Evolutionary conservation across 2,888 invertebrate genomes (phyloP).

Genomic region (Unio delphinus): DNA sequence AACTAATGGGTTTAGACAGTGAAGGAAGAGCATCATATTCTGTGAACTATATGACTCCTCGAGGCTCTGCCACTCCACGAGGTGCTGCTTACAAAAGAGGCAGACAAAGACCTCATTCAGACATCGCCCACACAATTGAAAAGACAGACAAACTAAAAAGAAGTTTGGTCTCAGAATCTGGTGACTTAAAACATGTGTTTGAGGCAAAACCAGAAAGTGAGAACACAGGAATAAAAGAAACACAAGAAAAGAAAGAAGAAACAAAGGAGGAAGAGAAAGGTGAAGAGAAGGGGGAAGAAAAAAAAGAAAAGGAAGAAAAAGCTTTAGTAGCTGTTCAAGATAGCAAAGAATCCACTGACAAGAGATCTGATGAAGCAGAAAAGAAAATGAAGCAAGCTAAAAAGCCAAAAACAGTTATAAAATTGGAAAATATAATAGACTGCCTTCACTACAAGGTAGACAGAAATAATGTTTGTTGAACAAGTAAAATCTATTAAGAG

Average conservation of each 20-base stretch:
- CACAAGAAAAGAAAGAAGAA: conserved; percentile 10
- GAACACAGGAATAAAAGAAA: conserved; percentile 1
- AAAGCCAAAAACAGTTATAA: conserved; percentile 30
- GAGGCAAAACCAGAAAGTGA: conserved; percentile 3
- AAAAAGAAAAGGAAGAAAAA: not conserved
- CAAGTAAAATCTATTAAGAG: too few species aligned
- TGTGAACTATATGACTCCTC: conserved; percentile 14
- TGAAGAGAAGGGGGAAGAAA: conserved; percentile 5
- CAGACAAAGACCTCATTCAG: conserved; percentile 29
- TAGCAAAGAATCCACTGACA: not conserved
- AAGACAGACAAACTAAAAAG: too few species aligned
- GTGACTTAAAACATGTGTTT: conserved; percentile 2
- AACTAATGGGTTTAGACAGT: conserved; percentile 42
- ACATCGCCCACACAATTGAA: conserved; percentile 30
- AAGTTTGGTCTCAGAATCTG: too few species aligned
- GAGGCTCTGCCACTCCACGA: conserved; percentile 18
- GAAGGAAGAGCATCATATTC: conserved; percentile 35
- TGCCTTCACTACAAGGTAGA: conserved; percentile 50
- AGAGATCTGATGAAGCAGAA: conserved; percentile 8
- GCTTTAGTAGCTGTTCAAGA: conserved; percentile 3
- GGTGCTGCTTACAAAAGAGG: conserved; percentile 32
- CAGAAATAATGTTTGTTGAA: too few species aligned
- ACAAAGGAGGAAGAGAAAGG: conserved; percentile 17
- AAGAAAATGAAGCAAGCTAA: conserved; percentile 20
- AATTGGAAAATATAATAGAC: conserved; percentile 49